Percentiles rank a stretch among this genome's conserved stretches.
These are phyloP conservation scores for Drosophila antonietae DNA, from an alignment of 2,888 invertebrate genomes.

Conservation along the genomic window DNA sequence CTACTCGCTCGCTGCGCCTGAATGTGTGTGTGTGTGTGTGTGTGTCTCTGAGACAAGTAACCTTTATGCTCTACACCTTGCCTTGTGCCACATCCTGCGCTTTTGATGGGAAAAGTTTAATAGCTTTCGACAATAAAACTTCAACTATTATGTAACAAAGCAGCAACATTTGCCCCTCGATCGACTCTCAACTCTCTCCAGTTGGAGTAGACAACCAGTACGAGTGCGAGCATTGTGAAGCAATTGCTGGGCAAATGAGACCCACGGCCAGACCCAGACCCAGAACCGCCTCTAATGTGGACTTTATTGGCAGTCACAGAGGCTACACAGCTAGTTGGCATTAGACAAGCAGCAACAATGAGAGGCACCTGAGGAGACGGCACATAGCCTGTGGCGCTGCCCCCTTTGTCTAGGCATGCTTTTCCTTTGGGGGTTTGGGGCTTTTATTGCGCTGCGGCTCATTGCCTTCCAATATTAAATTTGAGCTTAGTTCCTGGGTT, in stretches of 20 bases:
- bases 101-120: constrained; percentile 82
- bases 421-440: constrained; percentile 57
- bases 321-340: constrained; percentile 41
- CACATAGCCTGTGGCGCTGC: constrained; percentile 11
- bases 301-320: constrained; percentile 64
- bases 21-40: constrained; percentile 12
- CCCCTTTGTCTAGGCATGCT: constrained; percentile 35
- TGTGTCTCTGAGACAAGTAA: constrained; percentile 45
- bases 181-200: constrained; percentile 42
- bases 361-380: constrained; percentile 36
- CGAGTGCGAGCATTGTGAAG: constrained; percentile 26
- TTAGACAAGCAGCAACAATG: constrained; percentile 39
- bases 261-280: not conserved
- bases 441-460: constrained; percentile 74
- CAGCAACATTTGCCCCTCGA: constrained; percentile 68
- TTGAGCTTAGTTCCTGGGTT: constrained; percentile 69
- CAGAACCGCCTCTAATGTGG: constrained; percentile 10
- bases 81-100: constrained; percentile 68
- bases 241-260: constrained; percentile 10
- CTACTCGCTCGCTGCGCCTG: constrained; percentile 27
- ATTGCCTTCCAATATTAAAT: constrained; percentile 80
- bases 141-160: constrained; percentile 79
- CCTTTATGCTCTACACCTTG: constrained; percentile 73
- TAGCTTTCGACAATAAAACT: constrained; percentile 82
- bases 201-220: constrained; percentile 14